Conservation (phyloP, 2,797 vertebrate genomes). For the Psittacula derbiana region DNA sequence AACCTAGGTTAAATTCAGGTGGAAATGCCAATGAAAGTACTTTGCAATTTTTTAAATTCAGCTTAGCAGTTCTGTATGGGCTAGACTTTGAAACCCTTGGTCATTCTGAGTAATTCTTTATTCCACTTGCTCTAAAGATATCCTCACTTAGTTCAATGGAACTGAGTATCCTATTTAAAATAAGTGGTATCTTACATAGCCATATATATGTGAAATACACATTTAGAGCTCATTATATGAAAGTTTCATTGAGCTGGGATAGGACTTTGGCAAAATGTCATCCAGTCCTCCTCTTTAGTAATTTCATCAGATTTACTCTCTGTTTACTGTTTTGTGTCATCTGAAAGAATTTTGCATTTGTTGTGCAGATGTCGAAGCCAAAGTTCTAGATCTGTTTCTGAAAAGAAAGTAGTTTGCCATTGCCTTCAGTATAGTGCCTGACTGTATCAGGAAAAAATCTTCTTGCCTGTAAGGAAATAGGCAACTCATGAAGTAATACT, state of each 20-base stretch:
- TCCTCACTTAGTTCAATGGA: background rate
- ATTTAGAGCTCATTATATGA: background rate
- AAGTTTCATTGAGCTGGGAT: background rate
- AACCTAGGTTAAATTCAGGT: background rate
- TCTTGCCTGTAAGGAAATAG: background rate
- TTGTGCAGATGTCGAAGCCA: background rate
- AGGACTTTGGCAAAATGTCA: background rate
- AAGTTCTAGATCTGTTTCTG: background rate
- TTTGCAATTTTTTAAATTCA: background rate
- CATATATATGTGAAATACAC: background rate
- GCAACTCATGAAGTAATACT: background rate
- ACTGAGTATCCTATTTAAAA: background rate
- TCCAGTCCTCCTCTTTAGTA: background rate
- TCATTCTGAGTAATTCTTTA: background rate
- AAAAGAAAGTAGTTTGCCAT: background rate
- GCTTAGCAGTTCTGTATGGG: background rate
- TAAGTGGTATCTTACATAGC: background rate
- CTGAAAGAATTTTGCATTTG: background rate
- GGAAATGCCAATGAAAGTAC: background rate
- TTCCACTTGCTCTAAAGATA: background rate
- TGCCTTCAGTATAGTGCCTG: background rate
- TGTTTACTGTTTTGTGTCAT: background rate
- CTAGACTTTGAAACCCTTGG: background rate
- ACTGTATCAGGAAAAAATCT: background rate
- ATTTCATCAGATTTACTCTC: background rate